Evolutionary conservation across 2,888 invertebrate species (phyloP).

Genomic region (Lasioglossum lativentre): DNA sequence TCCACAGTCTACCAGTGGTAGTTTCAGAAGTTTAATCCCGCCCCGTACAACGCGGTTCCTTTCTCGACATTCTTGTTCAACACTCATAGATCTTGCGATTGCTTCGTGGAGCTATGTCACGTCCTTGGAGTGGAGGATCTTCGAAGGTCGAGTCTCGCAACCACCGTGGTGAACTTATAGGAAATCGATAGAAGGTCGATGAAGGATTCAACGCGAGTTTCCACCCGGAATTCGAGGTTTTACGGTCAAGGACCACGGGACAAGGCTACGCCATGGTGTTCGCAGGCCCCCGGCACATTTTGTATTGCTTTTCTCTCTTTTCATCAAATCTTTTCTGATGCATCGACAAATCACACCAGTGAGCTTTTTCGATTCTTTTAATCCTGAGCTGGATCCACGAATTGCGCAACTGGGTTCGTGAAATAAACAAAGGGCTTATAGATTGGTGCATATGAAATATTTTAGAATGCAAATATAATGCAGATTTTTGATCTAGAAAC

Average conservation of each 20-base stretch:
- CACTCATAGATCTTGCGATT: background rate
- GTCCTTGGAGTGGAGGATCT: conserved; percentile 1
- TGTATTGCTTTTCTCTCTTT: background rate
- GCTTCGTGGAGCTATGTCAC: background rate
- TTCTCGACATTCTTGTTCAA: background rate
- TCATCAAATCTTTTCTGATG: background rate
- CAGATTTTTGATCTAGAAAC: too few relatives aligned
- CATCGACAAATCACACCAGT: background rate
- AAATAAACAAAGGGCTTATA: background rate
- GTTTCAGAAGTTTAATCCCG: background rate
- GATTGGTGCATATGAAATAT: background rate
- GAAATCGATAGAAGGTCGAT: conserved; percentile 50
- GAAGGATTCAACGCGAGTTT: conserved; percentile 18
- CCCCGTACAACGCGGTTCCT: background rate
- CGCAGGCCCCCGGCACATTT: background rate
- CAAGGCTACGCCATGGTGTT: background rate
- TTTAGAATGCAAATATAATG: background rate
- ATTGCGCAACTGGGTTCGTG: background rate
- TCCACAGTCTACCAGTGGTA: background rate
- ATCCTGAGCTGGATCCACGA: background rate
- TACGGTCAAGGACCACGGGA: conserved; percentile 52
- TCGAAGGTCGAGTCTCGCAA: background rate
- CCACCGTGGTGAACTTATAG: conserved; percentile 1
- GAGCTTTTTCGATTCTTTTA: background rate
- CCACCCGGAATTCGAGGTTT: conserved; percentile 37